These are phyloP conservation scores for Synergus itoensis DNA, from an alignment of 2,888 invertebrate genomes.

Conservation along the genomic window DNA sequence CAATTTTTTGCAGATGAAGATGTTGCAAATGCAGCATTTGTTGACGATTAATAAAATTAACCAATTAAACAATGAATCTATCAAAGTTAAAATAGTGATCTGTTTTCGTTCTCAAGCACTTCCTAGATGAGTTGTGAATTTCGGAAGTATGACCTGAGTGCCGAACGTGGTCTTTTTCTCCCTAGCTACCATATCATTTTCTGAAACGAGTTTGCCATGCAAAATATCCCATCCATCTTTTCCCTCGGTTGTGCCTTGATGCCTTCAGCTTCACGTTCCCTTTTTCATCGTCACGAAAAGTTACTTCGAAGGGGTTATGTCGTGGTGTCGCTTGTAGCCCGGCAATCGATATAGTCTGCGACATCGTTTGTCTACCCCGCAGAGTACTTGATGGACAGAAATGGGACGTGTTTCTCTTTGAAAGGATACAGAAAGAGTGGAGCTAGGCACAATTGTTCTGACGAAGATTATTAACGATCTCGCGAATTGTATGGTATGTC, in stretches of 20 bases:
- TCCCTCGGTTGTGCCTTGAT: background rate
- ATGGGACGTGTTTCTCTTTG: conserved; percentile 62
- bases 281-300: conserved; percentile 31
- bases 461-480: conserved; percentile 37
- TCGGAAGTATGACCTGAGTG: conserved; percentile 10
- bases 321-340: conserved; percentile 45
- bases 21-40: no score
- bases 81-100: no score
- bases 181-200: conserved; percentile 9
- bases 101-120: background rate
- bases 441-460: conserved; percentile 36
- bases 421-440: conserved; percentile 24
- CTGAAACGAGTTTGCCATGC: conserved; percentile 1
- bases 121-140: background rate
- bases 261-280: background rate
- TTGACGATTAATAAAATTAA: no score
- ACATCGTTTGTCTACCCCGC: conserved; percentile 62
- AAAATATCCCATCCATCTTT: conserved; percentile 24
- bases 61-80: no score
- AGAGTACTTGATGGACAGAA: conserved; percentile 65
- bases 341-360: conserved; percentile 66
- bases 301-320: conserved; percentile 43
- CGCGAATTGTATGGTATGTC: conserved; percentile 11
- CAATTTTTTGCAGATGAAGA: no score
- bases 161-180: conserved; percentile 13